These are phyloP conservation scores for Coracias cyanogaster DNA, from an alignment of 2,797 vertebrate genomes.

Conservation along the genomic window DNA sequence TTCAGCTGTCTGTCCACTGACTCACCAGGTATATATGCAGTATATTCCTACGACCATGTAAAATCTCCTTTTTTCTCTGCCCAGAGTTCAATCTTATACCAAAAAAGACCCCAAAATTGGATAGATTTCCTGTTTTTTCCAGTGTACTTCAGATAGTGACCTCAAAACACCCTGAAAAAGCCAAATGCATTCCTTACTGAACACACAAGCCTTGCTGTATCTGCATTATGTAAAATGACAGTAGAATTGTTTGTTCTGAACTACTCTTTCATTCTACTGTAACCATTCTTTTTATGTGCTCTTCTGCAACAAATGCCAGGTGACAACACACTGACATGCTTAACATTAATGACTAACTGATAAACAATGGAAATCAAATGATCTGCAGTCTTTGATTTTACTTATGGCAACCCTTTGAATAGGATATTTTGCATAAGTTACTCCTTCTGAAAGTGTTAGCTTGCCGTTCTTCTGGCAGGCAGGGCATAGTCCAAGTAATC, in stretches of 20 bases:
- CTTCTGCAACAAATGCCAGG: background rate
- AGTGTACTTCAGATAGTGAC: background rate
- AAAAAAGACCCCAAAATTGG: background rate
- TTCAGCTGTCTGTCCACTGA: background rate
- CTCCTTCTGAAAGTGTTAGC: background rate
- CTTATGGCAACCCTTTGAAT: background rate
- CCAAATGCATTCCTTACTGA: background rate
- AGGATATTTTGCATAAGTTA: background rate
- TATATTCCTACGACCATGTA: background rate
- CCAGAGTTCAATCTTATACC: background rate
- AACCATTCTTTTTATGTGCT: background rate
- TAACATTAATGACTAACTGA: constrained; percentile 29
- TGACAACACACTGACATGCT: background rate
- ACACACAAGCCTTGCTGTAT: background rate
- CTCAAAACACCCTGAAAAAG: background rate
- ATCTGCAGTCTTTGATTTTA: background rate
- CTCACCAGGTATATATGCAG: background rate
- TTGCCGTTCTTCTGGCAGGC: background rate
- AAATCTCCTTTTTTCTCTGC: background rate
- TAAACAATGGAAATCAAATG: background rate
- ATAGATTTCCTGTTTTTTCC: background rate
- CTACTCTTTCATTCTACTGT: background rate
- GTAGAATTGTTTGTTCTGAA: background rate
- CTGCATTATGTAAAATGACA: background rate
- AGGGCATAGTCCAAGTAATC: background rate